A percentile compares a stretch with the other conserved stretches of the same genome.
Evolutionary conservation across 1,140 invertebrate genomes (phyloP).

Genomic region (Diorhabda elongata): DNA sequence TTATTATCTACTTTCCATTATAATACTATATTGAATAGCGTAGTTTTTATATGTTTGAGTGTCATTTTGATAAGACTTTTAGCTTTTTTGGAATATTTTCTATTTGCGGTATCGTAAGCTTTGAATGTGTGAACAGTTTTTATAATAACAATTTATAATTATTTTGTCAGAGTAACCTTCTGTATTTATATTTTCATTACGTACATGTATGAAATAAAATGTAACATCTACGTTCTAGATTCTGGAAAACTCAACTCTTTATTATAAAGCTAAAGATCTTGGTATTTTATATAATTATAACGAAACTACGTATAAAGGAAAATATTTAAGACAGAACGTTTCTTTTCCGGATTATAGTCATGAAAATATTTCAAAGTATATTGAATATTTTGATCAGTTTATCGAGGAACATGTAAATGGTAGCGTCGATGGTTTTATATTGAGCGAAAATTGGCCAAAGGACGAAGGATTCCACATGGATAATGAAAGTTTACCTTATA

Average conservation of each 20-base stretch:
- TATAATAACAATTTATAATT: not conserved
- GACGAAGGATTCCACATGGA: constrained; percentile 33
- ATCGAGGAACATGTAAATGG: constrained; percentile 20
- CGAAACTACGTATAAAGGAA: constrained; percentile 26
- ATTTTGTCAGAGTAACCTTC: not conserved
- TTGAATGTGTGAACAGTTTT: not conserved
- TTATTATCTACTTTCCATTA: no score
- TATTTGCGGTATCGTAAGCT: no score
- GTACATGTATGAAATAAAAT: not conserved
- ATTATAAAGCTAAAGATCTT: constrained; percentile 14
- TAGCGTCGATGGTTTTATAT: constrained; percentile 34
- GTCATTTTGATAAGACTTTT: no score
- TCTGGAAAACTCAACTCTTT: constrained; percentile 10
- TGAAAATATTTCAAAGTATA: constrained; percentile 17
- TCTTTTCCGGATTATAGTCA: constrained; percentile 40
- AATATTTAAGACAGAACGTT: constrained; percentile 31
- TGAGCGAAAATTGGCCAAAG: constrained; percentile 43
- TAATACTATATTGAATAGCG: no score
- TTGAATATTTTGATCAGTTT: constrained; percentile 26
- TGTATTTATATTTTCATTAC: not conserved
- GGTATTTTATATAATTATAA: constrained; percentile 24
- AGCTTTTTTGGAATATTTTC: no score
- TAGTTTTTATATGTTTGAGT: no score
- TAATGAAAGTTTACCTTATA: constrained; percentile 34
- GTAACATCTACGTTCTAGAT: not conserved